Evolutionary conservation across 2,113 vertebrate genomes (phyloP).

Genomic region (Chamaea fasciata): DNA sequence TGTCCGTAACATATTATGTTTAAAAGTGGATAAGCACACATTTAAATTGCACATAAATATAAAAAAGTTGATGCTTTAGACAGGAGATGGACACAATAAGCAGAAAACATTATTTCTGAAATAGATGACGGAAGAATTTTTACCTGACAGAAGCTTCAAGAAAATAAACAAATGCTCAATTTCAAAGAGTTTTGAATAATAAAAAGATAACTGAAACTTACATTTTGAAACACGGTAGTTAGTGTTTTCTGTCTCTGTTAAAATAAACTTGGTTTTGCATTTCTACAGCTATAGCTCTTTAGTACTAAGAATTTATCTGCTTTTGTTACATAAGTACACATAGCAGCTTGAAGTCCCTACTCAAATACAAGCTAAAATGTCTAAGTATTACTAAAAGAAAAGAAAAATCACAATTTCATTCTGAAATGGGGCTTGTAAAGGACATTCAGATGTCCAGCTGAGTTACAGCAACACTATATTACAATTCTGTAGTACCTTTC

Average conservation of each 20-base stretch:
- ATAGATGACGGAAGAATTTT: background rate
- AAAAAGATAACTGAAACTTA: background rate
- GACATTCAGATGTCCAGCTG: background rate
- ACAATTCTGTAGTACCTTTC: background rate
- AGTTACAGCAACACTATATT: background rate
- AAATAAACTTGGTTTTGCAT: background rate
- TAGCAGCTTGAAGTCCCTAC: background rate
- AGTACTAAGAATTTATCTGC: background rate
- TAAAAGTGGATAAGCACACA: background rate
- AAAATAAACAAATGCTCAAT: background rate
- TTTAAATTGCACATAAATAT: background rate
- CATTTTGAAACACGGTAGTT: background rate
- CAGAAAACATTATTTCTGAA: background rate
- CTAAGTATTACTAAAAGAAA: background rate
- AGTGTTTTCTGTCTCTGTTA: background rate
- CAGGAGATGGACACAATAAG: background rate
- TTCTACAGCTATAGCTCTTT: background rate
- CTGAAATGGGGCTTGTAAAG: background rate
- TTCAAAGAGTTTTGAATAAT: background rate
- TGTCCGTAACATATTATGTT: background rate
- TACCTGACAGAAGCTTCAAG: background rate
- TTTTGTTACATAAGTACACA: background rate
- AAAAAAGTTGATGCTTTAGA: background rate
- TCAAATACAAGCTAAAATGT: background rate
- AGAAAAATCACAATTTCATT: background rate